Evolutionary conservation across 2,888 invertebrate genomes (phyloP), one percentile per base, ranked within the genome.

Genomic region (Drosophila birchii): DNA sequence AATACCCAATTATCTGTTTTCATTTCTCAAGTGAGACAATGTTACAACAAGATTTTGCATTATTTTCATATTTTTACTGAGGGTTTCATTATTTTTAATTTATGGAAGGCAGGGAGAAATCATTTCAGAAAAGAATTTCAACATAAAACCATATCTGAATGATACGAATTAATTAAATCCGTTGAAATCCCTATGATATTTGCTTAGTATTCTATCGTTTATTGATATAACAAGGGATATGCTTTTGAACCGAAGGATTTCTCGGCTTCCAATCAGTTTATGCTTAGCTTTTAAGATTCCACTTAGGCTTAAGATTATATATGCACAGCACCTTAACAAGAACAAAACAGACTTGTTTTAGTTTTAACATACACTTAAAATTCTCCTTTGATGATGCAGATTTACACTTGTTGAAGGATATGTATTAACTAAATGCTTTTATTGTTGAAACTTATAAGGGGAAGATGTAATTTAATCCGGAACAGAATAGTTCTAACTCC

Each of bases 281-380:
- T 29, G 44, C 45, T 41, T 45, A 51, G 45, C 29, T 54, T 43
- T 3, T 23, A 44, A 47, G 44, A 51, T 45, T 53, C 29, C 41
- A 14, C 45, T 45, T 57, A 26, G 29, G 39, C 38, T 20, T 49
- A 61, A 26, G 58, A 56, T 56, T 67, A 59, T 53, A 72, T 72
- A 73, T 75, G 75, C 84, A 76, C 77, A 83, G 86, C 84, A 77
- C 75, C 75, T 81, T 71, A 75, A 68, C 59, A 61, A 71, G 61
- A 78, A 77, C 34, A 61, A 11, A 34, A 57, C 23, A 43, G 60
- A 26, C 34, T 34, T 57, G 23, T 18, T 34, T 34, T 23, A 60
- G 57, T 56, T 60, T 57, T 43, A 41, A 57, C 12, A 23, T 34
- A 34, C 20, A 32, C 7, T 32, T 32, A 12, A 56, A 57, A 14